Percentiles rank a stretch among this genome's conserved stretches.
These are phyloP conservation scores for Thaumatotibia leucotreta DNA, from an alignment of 1,140 invertebrate species.

Conservation along the genomic window DNA sequence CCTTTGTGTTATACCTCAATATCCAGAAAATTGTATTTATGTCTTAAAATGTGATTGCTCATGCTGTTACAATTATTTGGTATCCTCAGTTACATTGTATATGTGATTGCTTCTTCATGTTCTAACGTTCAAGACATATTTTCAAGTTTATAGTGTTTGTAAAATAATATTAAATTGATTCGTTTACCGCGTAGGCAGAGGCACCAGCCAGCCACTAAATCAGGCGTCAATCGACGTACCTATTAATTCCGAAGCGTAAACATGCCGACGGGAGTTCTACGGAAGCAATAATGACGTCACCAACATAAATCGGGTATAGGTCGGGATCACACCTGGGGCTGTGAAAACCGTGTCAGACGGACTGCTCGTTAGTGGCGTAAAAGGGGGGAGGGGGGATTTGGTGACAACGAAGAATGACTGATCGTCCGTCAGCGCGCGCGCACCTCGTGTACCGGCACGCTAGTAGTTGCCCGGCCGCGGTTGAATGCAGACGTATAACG, in stretches of 20 bases:
- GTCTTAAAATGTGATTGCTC: too few species aligned
- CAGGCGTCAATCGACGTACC: background rate
- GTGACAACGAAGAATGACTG: constrained; percentile 67
- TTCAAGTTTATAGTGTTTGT: background rate
- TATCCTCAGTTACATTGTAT: too few species aligned
- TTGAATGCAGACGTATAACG: constrained; percentile 55
- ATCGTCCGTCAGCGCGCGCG: constrained; percentile 64
- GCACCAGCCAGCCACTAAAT: background rate
- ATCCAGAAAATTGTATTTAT: too few species aligned
- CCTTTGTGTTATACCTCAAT: too few species aligned
- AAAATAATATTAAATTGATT: background rate
- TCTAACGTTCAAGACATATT: background rate
- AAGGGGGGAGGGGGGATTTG: constrained; percentile 30
- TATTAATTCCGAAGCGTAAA: background rate
- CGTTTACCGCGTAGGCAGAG: background rate
- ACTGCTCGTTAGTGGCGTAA: constrained; percentile 50
- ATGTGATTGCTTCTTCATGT: background rate
- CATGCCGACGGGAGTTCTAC: background rate
- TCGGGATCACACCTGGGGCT: constrained; percentile 1
- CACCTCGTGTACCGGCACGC: constrained; percentile 51
- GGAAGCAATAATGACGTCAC: background rate
- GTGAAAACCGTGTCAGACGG: constrained; percentile 46
- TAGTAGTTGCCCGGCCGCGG: constrained; percentile 62
- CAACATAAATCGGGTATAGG: background rate
- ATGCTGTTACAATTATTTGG: too few species aligned